Percentiles rank a stretch among this genome's conserved stretches.
phyloP scores from a whole-genome alignment of 1,140 invertebrate genomes.

The Portunus trituberculatus region DNA sequence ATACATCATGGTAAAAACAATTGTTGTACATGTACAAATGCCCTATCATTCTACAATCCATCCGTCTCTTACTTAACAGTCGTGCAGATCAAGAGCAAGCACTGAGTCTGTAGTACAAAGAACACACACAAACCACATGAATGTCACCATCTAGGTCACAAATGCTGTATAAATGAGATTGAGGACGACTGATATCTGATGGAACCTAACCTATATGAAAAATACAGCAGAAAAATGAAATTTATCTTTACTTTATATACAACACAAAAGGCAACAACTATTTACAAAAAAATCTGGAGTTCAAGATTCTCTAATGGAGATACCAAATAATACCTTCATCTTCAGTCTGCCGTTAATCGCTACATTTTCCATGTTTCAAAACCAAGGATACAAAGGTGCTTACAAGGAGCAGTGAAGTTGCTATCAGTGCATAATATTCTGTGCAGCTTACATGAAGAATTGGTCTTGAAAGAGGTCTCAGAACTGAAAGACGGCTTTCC shows the following conservation, averaged over 20 bases:
- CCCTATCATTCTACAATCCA: conserved; percentile 75
- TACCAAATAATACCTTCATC: conserved; percentile 66
- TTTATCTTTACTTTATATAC: conserved; percentile 68
- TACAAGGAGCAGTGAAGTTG: conserved; percentile 73
- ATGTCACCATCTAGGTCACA: conserved; percentile 65
- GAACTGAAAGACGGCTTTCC: conserved; percentile 74
- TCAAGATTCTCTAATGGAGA: conserved; percentile 56
- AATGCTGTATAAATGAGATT: conserved; percentile 70
- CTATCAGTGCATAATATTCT: conserved; percentile 74
- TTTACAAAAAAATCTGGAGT: conserved; percentile 71
- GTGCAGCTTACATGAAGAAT: conserved; percentile 75
- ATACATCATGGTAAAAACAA: conserved; percentile 76
- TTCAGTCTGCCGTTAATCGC: conserved; percentile 69
- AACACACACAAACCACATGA: conserved; percentile 71
- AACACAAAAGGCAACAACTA: conserved; percentile 76
- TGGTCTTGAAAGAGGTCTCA: conserved; percentile 74
- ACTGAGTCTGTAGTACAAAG: conserved; percentile 62
- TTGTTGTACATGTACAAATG: conserved; percentile 75
- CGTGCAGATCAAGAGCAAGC: conserved; percentile 72
- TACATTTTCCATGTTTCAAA: conserved; percentile 73
- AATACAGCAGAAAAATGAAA: conserved; percentile 70
- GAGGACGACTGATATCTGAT: conserved; percentile 71
- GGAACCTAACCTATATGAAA: conserved; percentile 73
- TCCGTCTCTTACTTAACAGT: conserved; percentile 60
- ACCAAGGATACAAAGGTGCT: conserved; percentile 73